Evolutionary conservation across 2,797 vertebrate species (phyloP).

Genomic region (Cephalopachus bancanus): DNA sequence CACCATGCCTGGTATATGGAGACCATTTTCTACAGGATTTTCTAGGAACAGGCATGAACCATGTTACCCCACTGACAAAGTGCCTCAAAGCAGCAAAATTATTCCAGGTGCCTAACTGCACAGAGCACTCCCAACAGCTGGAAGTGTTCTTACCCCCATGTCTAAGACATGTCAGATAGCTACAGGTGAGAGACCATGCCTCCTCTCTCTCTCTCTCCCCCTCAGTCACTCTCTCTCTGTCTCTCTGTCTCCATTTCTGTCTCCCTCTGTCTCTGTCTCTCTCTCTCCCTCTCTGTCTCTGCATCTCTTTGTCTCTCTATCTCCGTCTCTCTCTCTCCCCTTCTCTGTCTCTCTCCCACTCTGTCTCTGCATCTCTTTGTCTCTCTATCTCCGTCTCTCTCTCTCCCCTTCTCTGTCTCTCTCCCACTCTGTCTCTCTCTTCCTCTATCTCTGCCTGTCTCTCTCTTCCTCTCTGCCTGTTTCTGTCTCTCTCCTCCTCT

Average conservation of each 20-base stretch:
- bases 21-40: not conserved
- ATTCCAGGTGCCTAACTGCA: rapidly evolving
- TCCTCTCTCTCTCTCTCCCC: not conserved
- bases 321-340: rapidly evolving
- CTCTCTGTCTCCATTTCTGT: too few relatives aligned
- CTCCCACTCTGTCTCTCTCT: rapidly evolving
- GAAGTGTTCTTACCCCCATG: not conserved
- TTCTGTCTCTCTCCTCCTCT: too few relatives aligned
- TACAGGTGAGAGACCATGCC: not conserved
- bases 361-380: rapidly evolving
- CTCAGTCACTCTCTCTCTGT: too few relatives aligned
- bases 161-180: not conserved
- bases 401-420: rapidly evolving
- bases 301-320: rapidly evolving
- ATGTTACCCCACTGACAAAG: not conserved
- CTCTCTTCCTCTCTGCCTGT: too few relatives aligned
- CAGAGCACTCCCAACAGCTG: not conserved
- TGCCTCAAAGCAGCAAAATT: not conserved
- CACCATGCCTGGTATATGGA: not conserved
- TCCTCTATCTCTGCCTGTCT: rapidly evolving
- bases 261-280: rapidly evolving
- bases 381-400: rapidly evolving
- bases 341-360: rapidly evolving
- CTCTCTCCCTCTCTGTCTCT: rapidly evolving
- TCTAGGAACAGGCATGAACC: not conserved